These are phyloP conservation scores for Hirundichthys speculiger DNA, from an alignment of 2,113 vertebrate species.

Conservation along the genomic window DNA sequence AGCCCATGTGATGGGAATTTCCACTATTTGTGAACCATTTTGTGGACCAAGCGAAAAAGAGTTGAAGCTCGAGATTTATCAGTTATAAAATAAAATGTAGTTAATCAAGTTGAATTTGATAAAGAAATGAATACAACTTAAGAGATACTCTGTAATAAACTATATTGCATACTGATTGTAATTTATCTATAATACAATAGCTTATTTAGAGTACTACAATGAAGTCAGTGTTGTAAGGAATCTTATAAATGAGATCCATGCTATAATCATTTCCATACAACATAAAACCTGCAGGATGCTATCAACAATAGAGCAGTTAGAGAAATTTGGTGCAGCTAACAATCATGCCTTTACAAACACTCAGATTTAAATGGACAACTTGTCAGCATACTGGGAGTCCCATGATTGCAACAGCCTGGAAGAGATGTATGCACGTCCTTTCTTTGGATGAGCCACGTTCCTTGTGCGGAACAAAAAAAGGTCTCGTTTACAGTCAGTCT, in stretches of 20 bases:
- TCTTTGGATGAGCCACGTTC: constrained; percentile 13
- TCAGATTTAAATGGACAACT: constrained; percentile 18
- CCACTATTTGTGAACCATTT: no score
- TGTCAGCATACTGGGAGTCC: constrained; percentile 35
- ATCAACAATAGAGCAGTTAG: constrained; percentile 22
- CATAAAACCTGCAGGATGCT: constrained; percentile 26
- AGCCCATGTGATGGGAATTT: no score
- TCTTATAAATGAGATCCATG: constrained; percentile 35
- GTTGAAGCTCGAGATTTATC: constrained; percentile 3
- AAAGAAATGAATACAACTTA: neutral
- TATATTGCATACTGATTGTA: constrained; percentile 1
- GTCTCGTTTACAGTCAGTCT: constrained; percentile 5
- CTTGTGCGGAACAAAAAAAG: constrained; percentile 10
- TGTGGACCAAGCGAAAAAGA: no score
- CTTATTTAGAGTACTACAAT: neutral
- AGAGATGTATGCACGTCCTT: constrained; percentile 5
- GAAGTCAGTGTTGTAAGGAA: constrained; percentile 17
- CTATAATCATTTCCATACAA: constrained; percentile 34
- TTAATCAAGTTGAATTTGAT: neutral
- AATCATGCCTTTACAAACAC: constrained; percentile 19
- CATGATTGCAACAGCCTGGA: constrained; percentile 7
- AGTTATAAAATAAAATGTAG: neutral
- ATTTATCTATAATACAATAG: constrained; percentile 4
- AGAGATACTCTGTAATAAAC: neutral
- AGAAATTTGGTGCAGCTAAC: constrained; percentile 30